Evolutionary conservation across 2,888 invertebrate genomes (phyloP), one percentile per base, ranked within the genome.

Genomic region (Orgyia antiqua): DNA sequence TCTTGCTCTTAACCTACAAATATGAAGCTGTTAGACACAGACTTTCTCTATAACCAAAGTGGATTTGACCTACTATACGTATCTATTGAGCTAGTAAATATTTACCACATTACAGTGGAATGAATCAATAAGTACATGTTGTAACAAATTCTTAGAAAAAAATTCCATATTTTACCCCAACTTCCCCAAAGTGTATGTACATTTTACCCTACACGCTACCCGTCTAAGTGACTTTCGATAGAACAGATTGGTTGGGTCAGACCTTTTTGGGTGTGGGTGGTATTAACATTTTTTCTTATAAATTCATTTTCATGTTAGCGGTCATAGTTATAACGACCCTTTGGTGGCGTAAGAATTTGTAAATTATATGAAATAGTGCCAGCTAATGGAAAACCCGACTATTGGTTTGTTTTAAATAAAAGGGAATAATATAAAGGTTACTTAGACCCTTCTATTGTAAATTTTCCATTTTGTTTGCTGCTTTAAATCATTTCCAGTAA

Each of bases 161-260:
- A 37, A 43, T 28, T 27, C 13, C 18, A 31, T 12, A 3, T 36
- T 39, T 37, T 38, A 19, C n/a, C n/a, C n/a, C n/a, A n/a, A n/a
- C n/a, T n/a, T n/a, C n/a, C n/a, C n/a, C n/a, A n/a, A n/a, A n/a
- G n/a, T n/a, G n/a, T n/a, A n/a, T n/a, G n/a, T n/a, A n/a, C n/a
- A n/a, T n/a, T n/a, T n/a, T n/a, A n/a, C n/a, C n/a, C n/a, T n/a
- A n/a, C n/a, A n/a, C n/a, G n/a, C n/a, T n/a, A n/a, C n/a, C n/a
- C n/a, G n/a, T 57, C 70, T 80, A 82, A 82, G 79, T 73, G 80
- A 79, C 68, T 77, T 80, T 74, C 68, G 59, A 79, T 78, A 51
- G 71, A 75, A 75, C 79, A 78, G 74, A 77, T 78, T 76, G 75
- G 61, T 51, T 4, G 52, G 45, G 36, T 42, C 50, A 58, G 65